Evolutionary conservation across 1,140 invertebrate genomes (phyloP), one percentile per base, ranked within the genome.

Genomic region (Eciton burchellii): DNA sequence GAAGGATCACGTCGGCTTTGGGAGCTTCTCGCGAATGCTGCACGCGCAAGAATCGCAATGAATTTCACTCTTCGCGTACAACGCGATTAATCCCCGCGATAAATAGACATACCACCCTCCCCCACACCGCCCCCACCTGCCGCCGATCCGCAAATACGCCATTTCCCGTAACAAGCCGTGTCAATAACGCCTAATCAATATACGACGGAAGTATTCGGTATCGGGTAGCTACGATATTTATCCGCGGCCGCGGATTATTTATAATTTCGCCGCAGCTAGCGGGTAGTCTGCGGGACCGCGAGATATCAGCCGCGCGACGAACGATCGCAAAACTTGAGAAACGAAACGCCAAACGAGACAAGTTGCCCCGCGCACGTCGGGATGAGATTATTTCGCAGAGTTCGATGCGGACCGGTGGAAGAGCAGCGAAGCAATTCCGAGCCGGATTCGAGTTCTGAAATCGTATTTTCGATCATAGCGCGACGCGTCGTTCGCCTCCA

Each of bases 301-400:
- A n/a, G 72, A 59, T 71, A 72, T 68, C 52, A 14, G 54, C 12
- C 19, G 43, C 43, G 49, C n/a, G 35, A n/a, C 54, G 66, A 57
- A 47, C 21, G 72, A 24, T 56, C 16, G 43, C 41, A 71, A 81
- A 81, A 49, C 68, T 81, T 72, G 14, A 47, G n/a, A n/a, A n/a
- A 41, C 26, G 43, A 72, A 81, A 24, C 54, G 41, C 12, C 43
- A 70, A 81, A 81, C 66, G 66, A 56, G 43, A 72, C 43, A 81
- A 81, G 54, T 81, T 81, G 43, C 45, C 59, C 14, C 56, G 14
- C 56, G 14, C 26, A 54, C 21, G n/a, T 2, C 11, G 43, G 54
- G 60, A 85, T 66, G 49, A 82, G 63, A 86, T 86, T 82, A 86
- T 86, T 85, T 85, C 84, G n/a, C 63, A 49, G 43, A 74, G 49